phyloP scores from a whole-genome alignment of 2,888 invertebrate genomes.

The Leptopilina drosophilae region DNA sequence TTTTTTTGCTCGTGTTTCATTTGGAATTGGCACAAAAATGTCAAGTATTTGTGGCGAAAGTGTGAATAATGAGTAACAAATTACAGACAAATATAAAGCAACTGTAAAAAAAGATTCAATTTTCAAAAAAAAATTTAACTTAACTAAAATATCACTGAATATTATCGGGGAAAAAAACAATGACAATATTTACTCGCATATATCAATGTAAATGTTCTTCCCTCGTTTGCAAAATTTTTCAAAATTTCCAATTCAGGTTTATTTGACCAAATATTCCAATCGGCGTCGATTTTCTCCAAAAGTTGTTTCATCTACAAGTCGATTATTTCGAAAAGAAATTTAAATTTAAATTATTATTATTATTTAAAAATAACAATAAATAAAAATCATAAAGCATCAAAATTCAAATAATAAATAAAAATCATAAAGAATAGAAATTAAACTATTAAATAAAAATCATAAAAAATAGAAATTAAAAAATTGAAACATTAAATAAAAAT shows the following conservation, averaged over 20 bases:
- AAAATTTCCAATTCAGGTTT: conserved; percentile 35
- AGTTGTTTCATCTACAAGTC: conserved; percentile 25
- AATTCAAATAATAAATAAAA: too few species aligned
- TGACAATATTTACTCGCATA: conserved; percentile 33
- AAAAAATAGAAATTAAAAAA: too few species aligned
- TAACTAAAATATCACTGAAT: not conserved
- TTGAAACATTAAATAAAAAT: too few species aligned
- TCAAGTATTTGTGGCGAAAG: conserved; percentile 43
- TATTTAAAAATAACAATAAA: too few species aligned
- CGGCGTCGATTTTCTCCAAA: conserved; percentile 11
- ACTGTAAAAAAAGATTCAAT: not conserved
- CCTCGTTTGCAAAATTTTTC: conserved; percentile 37
- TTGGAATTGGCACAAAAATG: conserved; percentile 22
- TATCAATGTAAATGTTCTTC: conserved; percentile 22
- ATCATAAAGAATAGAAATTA: too few species aligned
- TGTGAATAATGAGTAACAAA: conserved; percentile 24
- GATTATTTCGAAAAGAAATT: too few species aligned
- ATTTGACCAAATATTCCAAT: conserved; percentile 21
- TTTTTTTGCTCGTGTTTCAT: conserved; percentile 12
- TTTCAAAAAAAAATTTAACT: not conserved
- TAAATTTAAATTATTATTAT: too few species aligned
- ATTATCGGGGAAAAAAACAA: not conserved
- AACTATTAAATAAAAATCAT: too few species aligned
- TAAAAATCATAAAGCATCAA: too few species aligned
- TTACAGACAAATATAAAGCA: conserved; percentile 7